phyloP scores from a whole-genome alignment of 2,797 vertebrate genomes.

The Molossus molossus region DNA sequence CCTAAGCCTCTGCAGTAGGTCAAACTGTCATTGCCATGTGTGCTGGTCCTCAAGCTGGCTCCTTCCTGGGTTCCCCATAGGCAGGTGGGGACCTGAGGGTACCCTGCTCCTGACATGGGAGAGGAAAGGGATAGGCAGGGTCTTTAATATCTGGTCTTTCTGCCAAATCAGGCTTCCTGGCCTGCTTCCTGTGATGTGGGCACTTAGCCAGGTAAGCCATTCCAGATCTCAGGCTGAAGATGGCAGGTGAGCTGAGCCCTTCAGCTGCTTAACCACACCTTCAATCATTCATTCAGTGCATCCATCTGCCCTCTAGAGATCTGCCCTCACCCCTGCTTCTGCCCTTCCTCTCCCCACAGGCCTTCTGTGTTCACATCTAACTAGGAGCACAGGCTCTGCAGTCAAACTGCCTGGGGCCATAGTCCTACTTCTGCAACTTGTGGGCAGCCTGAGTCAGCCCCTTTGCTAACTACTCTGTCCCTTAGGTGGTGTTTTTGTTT shows the following conservation, averaged over 20 bases:
- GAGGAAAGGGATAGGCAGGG: not conserved
- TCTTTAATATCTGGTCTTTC: not conserved
- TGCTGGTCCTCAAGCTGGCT: not conserved
- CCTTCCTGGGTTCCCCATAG: not conserved
- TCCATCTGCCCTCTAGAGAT: not conserved
- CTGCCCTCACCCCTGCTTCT: not conserved
- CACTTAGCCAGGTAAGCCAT: not conserved
- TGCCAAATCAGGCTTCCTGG: no score
- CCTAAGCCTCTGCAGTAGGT: not conserved
- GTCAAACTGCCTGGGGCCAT: not conserved
- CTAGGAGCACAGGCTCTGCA: not conserved
- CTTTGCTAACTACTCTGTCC: not conserved
- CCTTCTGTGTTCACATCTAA: not conserved
- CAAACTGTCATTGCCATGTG: accelerated
- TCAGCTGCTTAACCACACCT: not conserved
- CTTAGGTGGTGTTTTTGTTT: not conserved
- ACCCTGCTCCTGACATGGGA: not conserved
- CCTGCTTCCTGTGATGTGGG: not conserved
- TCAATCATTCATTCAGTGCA: no score
- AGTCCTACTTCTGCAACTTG: not conserved
- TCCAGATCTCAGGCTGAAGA: not conserved
- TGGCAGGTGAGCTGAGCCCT: not conserved
- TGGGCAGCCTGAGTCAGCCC: not conserved
- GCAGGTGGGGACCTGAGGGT: not conserved
- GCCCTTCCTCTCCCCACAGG: not conserved